Base-by-base conservation (phyloP, 2,797 vertebrate species). In the Mus spretus region DNA sequence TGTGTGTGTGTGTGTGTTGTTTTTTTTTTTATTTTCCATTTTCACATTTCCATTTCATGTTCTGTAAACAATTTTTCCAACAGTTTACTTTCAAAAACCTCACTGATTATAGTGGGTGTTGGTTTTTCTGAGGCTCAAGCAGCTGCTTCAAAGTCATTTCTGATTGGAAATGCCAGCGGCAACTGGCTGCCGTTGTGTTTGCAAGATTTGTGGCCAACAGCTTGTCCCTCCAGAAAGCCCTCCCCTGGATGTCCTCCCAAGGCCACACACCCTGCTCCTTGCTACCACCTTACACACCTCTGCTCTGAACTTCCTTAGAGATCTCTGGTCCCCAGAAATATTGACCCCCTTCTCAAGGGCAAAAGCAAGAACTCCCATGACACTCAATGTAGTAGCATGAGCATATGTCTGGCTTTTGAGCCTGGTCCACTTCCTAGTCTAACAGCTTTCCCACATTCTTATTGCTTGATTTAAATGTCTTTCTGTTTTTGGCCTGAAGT, bases 11-110 rank as follows among this genome's bases (percentile, higher is more conserved):
- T 50, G 97, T 93, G n/a, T n/a, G n/a, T 13, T 3, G 31, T 97
- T 98, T 98, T 96, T 75, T 24, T 31, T 91, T 97, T 98, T 98
- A 94, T 98, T 98, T 98, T 97, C 37, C 96, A 94, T 96, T 97
- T 96, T 96, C 97, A 96, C 93, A 96, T 97, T 98, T 97, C 91
- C 91, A 97, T 96, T 93, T 97, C 85, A 61, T 61, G 80, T 96
- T 91, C 90, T 96, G 61, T 94, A 97, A 97, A 96, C 97, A 98
- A 94, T 92, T 97, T 96, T 94, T 87, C 93, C 90, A 97, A 97
- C 37, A 91, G 82, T 94, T 98, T 98, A 95, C 95, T 98, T 98
- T 97, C 59, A 97, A 9, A 97, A 98, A 91, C 61, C 81, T 96
- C 93, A 87, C 92, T 94, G 96, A 97, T 97, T 95, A 85, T 95